A percentile compares a stretch with the other conserved stretches of the same genome.
Evolutionary conservation across 2,113 vertebrate genomes (phyloP).

Genomic region (Platichthys flesus): DNA sequence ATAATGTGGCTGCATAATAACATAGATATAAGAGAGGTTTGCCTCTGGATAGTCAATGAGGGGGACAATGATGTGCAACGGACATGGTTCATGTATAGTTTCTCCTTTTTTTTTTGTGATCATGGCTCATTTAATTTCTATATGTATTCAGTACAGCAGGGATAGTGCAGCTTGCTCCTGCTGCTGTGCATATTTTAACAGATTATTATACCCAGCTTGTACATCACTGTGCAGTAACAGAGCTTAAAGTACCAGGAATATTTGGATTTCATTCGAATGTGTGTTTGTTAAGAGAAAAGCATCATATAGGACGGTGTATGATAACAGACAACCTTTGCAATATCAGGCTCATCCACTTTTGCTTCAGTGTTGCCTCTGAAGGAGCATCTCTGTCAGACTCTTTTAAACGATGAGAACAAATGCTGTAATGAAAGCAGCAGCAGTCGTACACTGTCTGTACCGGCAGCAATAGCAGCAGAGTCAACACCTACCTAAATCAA

Average conservation of each 20-base stretch:
- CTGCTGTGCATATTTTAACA: background rate
- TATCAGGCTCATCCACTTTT: background rate
- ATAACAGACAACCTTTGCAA: background rate
- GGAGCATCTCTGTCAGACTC: background rate
- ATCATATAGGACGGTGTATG: background rate
- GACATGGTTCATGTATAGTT: background rate
- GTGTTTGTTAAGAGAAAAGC: background rate
- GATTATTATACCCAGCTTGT: background rate
- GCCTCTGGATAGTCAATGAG: slow-evolving; percentile 1
- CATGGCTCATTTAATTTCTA: background rate
- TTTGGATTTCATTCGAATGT: no score
- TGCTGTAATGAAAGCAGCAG: slow-evolving; percentile 5
- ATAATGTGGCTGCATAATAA: no score
- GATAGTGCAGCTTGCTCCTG: background rate
- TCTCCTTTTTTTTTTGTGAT: background rate
- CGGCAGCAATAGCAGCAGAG: slow-evolving; percentile 1
- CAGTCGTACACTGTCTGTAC: background rate
- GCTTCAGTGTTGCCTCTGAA: background rate
- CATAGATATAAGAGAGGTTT: background rate
- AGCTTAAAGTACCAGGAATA: no score
- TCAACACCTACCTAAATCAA: slow-evolving; percentile 24
- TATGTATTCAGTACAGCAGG: no score
- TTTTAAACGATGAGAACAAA: background rate
- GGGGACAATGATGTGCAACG: background rate
- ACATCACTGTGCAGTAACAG: background rate